phyloP scores from a whole-genome alignment of 1,140 invertebrate species.

The Dendrolimus punctatus region DNA sequence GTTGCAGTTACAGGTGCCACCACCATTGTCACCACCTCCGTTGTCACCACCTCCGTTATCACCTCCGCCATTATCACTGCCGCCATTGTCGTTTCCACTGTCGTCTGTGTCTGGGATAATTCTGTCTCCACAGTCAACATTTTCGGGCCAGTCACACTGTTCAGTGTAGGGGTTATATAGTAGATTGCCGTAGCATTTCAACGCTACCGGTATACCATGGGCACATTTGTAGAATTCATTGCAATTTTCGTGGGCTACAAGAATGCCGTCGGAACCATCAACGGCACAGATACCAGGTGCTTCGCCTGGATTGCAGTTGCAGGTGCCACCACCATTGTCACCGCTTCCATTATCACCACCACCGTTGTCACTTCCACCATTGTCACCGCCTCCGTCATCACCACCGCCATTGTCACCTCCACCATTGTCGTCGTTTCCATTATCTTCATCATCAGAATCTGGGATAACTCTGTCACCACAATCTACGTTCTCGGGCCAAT shows the following conservation, averaged over 20 bases:
- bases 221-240: conserved; percentile 16
- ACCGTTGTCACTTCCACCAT: background rate
- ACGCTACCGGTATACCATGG: conserved; percentile 10
- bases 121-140: conserved; percentile 50
- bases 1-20: too few species aligned
- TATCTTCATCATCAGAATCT: conserved; percentile 7
- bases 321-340: background rate
- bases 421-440: conserved; percentile 2
- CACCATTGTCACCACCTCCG: conserved; percentile 2
- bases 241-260: conserved; percentile 17
- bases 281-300: conserved; percentile 8
- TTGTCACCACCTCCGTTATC: conserved; percentile 5
- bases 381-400: background rate
- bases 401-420: background rate
- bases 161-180: conserved; percentile 14
- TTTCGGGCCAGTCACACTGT: conserved; percentile 58
- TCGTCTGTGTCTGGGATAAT: conserved; percentile 1
- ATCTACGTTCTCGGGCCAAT: too few species aligned
- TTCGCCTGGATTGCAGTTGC: conserved; percentile 10
- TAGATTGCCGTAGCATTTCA: conserved; percentile 7
- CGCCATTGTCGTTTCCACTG: conserved; percentile 1
- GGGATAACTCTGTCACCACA: background rate
- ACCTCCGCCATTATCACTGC: background rate
- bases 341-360: conserved; percentile 5
- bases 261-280: conserved; percentile 15